Percentiles rank a stretch among this genome's conserved stretches.
Conservation (phyloP, 2,113 vertebrate species). For the Coturnix japonica region DNA sequence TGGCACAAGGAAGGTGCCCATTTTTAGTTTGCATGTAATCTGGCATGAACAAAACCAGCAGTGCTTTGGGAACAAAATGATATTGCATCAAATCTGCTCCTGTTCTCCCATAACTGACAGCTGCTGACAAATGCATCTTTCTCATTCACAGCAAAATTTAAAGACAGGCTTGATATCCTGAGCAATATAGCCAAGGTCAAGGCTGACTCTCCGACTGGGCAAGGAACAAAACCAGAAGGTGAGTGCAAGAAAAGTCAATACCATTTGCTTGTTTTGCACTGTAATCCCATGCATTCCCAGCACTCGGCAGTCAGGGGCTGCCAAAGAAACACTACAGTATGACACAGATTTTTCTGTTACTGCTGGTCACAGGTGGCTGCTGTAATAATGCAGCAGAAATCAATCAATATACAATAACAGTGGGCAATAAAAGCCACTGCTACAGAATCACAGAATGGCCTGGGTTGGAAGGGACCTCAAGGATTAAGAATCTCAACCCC, state of each 20-base stretch:
- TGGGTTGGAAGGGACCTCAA: too few species aligned
- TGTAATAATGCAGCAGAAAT: background rate
- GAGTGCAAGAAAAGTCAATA: constrained; percentile 49
- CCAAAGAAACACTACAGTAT: background rate
- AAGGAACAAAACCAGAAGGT: constrained; percentile 83
- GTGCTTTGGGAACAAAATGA: background rate
- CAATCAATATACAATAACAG: accelerated
- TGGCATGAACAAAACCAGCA: background rate
- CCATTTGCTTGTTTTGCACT: background rate
- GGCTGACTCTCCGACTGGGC: constrained; percentile 46
- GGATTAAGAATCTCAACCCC: too few species aligned
- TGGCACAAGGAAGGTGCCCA: background rate
- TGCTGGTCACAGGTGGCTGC: background rate
- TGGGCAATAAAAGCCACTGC: background rate
- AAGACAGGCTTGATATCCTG: constrained; percentile 85
- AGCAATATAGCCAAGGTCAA: constrained; percentile 81
- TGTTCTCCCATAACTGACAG: background rate
- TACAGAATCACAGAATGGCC: too few species aligned
- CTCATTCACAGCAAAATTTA: constrained; percentile 85
- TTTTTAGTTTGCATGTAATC: constrained; percentile 1
- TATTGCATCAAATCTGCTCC: background rate
- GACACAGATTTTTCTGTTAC: background rate
- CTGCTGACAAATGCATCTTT: background rate
- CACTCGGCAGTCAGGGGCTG: background rate
- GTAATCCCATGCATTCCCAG: background rate